Evolutionary conservation across 2,888 invertebrate genomes (phyloP).

Genomic region (Balanococcus diminutus): DNA sequence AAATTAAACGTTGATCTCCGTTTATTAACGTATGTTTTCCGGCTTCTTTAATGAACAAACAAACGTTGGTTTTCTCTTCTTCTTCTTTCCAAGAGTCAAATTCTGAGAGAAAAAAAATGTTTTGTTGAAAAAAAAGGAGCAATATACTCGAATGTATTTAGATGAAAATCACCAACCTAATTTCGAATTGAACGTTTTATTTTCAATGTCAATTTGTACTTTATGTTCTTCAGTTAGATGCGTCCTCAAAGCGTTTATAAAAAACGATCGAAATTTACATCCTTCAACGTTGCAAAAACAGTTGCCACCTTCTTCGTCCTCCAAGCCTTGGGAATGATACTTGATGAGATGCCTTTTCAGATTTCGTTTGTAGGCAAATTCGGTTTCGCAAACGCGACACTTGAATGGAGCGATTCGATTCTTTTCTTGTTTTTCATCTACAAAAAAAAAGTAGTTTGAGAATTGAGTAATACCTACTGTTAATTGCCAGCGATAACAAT

Average conservation of each 20-base stretch:
- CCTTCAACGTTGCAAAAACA: constrained; percentile 48
- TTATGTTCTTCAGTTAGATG: constrained; percentile 45
- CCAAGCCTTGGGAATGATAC: constrained; percentile 47
- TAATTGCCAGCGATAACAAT: neutral
- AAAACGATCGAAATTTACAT: constrained; percentile 48
- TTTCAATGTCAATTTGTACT: constrained; percentile 40
- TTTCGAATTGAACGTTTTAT: constrained; percentile 38
- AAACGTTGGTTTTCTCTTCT: constrained; percentile 46
- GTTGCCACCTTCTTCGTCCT: constrained; percentile 44
- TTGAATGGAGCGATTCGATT: constrained; percentile 26
- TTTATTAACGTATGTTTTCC: constrained; percentile 46
- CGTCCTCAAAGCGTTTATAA: constrained; percentile 41
- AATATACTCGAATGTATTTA: neutral
- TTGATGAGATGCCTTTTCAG: constrained; percentile 47
- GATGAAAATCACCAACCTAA: neutral
- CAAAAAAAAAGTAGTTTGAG: neutral
- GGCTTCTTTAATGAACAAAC: constrained; percentile 45
- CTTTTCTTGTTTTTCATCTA: neutral
- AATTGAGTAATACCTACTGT: neutral
- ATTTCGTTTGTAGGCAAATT: constrained; percentile 49
- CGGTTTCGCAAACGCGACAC: constrained; percentile 46
- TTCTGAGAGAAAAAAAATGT: constrained; percentile 8
- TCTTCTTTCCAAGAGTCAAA: constrained; percentile 47
- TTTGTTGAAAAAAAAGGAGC: neutral
- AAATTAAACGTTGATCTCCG: constrained; percentile 46